Evolutionary conservation across 2,888 invertebrate species (phyloP).

Genomic region (Hydropsyche betteni): DNA sequence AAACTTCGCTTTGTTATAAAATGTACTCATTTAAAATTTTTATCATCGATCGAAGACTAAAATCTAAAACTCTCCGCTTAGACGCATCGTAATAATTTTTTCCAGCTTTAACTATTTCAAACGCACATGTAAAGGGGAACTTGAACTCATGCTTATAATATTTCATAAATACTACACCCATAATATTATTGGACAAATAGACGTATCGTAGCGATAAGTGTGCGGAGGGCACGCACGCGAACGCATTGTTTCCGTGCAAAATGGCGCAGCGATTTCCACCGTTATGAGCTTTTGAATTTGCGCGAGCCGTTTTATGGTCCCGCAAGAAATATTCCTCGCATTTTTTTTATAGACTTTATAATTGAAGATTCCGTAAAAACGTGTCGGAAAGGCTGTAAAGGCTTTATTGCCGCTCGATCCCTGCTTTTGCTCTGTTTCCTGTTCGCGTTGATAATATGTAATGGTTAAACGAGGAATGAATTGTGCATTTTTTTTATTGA

Average conservation of each 20-base stretch:
- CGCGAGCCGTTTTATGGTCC: slow-evolving; percentile 19
- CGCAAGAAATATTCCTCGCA: slow-evolving; percentile 36
- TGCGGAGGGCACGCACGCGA: background rate
- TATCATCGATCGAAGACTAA: no score
- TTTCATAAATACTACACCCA: background rate
- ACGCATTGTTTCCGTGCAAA: slow-evolving; percentile 15
- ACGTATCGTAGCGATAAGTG: background rate
- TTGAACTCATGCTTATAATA: no score
- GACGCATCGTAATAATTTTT: no score
- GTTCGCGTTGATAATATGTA: no score
- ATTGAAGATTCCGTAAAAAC: slow-evolving; percentile 40
- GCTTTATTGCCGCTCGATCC: slow-evolving; percentile 25
- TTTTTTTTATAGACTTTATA: slow-evolving; percentile 38
- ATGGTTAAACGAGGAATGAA: no score
- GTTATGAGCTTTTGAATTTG: slow-evolving; percentile 38
- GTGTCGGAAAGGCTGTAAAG: slow-evolving; percentile 35
- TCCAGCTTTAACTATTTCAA: no score
- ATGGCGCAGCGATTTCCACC: slow-evolving; percentile 31
- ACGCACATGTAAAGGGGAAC: no score
- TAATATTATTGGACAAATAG: slow-evolving; percentile 14
- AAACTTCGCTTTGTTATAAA: no score
- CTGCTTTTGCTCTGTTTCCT: background rate
- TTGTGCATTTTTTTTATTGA: no score
- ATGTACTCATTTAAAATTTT: no score
- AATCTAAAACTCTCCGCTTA: no score